Evolutionary conservation across 2,113 vertebrate genomes (phyloP), one percentile per base, ranked within the genome.

Genomic region (Myrmecophaga tridactyla): DNA sequence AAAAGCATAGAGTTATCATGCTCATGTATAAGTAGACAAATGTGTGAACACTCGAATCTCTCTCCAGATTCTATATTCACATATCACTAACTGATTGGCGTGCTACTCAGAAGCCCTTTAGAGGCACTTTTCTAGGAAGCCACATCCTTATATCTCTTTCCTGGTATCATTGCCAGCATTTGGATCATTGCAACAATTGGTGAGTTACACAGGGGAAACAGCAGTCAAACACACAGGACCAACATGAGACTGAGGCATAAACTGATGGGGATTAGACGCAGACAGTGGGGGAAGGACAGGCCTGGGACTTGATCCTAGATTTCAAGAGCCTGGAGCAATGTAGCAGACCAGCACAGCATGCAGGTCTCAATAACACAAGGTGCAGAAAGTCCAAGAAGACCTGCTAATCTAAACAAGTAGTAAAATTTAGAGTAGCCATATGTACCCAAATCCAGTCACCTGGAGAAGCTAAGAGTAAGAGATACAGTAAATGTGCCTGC

Each of bases 311-410:
- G 14, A 80, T 17, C 18, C 43, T 78, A 23, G 53, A 90, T 51
- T 82, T 75, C 2, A 86, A 89, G 48, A 89, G 31, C 43, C 20
- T 69, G 20, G 7, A 81, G 3, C 34, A 92, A 27, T 36, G 93
- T 29, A 69, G 23, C 29, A 94, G 72, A 90, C 67, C 31, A 81
- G 48, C 2, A 2, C 18, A 86, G 25, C 14, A 65, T 25, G 25
- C 34, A 62, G n/a, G 43, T 56, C 77, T 83, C 43, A 86, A 6
- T 39, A 18, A 78, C 6, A 46, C 9, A 58, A 92, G 6, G n/a
- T 90, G 36, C 63, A 92, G 34, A 84, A 97, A 83, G 36, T 82
- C 23, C 86, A 82, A 8, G 13, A 87, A 92, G 43, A 25, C 25
- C n/a, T 65, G 13, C 23, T 53, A 51, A 80, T 51, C 23, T 75